Conservation (phyloP, 2,888 invertebrate species). For the Phytoseiulus persimilis region DNA sequence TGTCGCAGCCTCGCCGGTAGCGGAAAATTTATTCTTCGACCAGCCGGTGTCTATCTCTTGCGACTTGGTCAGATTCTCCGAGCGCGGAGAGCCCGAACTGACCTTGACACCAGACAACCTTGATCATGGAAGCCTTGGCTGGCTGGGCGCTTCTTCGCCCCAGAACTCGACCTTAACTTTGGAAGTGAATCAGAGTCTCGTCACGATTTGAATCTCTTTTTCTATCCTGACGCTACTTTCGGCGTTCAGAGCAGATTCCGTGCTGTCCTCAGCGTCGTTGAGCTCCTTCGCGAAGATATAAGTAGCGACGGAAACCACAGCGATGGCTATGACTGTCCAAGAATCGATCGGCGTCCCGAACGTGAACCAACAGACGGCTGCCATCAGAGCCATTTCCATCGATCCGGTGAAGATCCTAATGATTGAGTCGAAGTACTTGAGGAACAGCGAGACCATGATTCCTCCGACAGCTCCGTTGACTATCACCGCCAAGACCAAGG, state of each 20-base stretch:
- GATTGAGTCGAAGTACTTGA: conserved; percentile 10
- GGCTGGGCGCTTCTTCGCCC: too few relatives aligned
- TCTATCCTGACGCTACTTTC: background rate
- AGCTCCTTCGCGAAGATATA: background rate
- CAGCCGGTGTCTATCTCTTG: too few relatives aligned
- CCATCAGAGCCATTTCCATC: conserved; percentile 14
- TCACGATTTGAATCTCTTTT: background rate
- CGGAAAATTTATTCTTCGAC: too few relatives aligned
- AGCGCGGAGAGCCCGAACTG: too few relatives aligned
- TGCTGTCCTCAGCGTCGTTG: background rate
- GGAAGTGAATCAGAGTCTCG: background rate
- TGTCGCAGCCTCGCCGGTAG: too few relatives aligned
- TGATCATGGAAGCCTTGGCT: too few relatives aligned
- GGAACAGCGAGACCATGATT: conserved; percentile 15
- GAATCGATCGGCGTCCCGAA: conserved; percentile 18
- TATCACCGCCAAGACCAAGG: conserved; percentile 7
- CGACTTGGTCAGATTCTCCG: too few relatives aligned
- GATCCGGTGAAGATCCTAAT: background rate
- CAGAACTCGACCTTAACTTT: too few relatives aligned
- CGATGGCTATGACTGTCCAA: conserved; percentile 1
- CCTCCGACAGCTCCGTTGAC: conserved; percentile 17
- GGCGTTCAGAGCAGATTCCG: background rate
- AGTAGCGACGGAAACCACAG: background rate
- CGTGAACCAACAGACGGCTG: background rate
- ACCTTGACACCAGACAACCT: too few relatives aligned